These are phyloP conservation scores for Pelecanus crispus DNA, from an alignment of 2,113 vertebrate genomes.

Conservation along the genomic window DNA sequence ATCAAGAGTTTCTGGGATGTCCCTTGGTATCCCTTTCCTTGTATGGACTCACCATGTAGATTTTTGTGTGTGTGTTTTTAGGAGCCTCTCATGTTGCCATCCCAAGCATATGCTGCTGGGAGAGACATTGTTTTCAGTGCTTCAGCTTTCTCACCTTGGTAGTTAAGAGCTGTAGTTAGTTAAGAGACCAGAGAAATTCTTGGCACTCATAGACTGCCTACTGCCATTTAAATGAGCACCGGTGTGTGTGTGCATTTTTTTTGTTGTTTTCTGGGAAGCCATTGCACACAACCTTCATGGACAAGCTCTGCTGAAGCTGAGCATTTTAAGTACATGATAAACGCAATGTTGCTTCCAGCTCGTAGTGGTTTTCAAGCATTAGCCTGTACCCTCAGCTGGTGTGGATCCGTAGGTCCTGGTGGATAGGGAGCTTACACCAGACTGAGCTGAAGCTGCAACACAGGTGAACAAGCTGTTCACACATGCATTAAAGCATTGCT, in stretches of 20 bases:
- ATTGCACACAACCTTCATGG: background rate
- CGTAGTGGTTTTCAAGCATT: accelerated
- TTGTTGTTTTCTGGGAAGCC: background rate
- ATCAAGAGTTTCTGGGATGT: background rate
- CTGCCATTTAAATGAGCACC: background rate
- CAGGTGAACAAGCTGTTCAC: background rate
- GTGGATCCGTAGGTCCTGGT: accelerated
- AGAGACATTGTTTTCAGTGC: background rate
- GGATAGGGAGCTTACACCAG: background rate
- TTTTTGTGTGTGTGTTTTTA: background rate
- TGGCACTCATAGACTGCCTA: background rate
- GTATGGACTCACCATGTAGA: background rate
- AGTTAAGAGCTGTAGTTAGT: background rate
- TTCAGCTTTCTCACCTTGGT: background rate
- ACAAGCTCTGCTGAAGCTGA: background rate
- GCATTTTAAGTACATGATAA: background rate
- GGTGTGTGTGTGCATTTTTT: too few species aligned
- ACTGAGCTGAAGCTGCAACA: background rate
- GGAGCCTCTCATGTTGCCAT: background rate
- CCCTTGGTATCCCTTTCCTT: background rate
- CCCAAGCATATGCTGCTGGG: background rate
- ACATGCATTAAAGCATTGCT: background rate
- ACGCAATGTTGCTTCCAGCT: background rate
- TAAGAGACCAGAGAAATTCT: background rate
- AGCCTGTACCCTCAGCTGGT: background rate